These are phyloP conservation scores for Perca fluviatilis DNA, from an alignment of 2,113 vertebrate species.

Conservation along the genomic window DNA sequence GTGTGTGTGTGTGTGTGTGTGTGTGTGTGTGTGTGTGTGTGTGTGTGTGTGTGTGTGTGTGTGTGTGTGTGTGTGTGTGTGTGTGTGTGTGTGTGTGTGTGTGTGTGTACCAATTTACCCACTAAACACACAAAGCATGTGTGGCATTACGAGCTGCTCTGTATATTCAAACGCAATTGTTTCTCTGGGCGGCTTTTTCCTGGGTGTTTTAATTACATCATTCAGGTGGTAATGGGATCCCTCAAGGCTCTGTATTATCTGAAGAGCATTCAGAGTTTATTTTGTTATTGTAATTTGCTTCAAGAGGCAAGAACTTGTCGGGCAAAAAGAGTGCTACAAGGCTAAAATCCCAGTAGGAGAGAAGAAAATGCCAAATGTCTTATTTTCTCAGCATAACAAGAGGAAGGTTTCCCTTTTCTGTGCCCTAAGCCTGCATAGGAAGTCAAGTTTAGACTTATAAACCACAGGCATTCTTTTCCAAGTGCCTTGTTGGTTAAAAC, in stretches of 20 bases:
- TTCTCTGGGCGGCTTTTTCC: constrained; percentile 18
- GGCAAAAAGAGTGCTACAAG: neutral
- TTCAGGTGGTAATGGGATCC: constrained; percentile 21
- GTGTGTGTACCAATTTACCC: constrained; percentile 22
- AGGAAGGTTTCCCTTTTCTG: constrained; percentile 57
- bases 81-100: neutral
- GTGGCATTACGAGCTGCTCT: constrained; percentile 31
- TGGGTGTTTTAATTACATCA: constrained; percentile 34
- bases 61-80: neutral
- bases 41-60: neutral
- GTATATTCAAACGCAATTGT: constrained; percentile 22
- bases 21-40: constrained; percentile 11
- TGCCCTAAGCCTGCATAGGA: constrained; percentile 50
- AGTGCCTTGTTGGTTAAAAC: constrained; percentile 55
- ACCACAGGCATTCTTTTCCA: constrained; percentile 64
- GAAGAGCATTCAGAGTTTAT: constrained; percentile 2
- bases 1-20: neutral
- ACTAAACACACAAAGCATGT: constrained; percentile 27
- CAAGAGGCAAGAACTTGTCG: neutral
- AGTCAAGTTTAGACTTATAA: constrained; percentile 69
- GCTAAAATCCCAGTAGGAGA: constrained; percentile 2
- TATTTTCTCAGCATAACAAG: constrained; percentile 26
- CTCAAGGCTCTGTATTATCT: neutral
- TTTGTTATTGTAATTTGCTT: constrained; percentile 12
- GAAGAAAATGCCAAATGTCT: constrained; percentile 39